A percentile compares a stretch with the other conserved stretches of the same genome.
Evolutionary conservation across 1,140 invertebrate genomes (phyloP).

Genomic region (Orius laevigatus): DNA sequence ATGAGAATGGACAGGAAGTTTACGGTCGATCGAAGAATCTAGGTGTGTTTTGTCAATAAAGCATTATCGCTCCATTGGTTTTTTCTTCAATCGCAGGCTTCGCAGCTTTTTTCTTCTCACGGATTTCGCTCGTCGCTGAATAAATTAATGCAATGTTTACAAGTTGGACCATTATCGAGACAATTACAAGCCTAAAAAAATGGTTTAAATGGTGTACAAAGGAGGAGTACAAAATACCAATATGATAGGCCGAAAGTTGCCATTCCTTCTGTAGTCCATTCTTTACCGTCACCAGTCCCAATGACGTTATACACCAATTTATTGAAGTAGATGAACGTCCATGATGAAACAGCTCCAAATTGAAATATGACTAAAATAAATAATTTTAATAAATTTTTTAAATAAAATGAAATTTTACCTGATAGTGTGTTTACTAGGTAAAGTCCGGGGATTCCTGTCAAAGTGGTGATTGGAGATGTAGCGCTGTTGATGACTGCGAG

Average conservation of each 20-base stretch:
- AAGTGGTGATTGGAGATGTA: conserved; percentile 50
- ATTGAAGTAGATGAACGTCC: conserved; percentile 56
- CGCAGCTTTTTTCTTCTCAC: conserved; percentile 40
- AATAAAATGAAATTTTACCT: conserved; percentile 36
- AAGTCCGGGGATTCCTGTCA: conserved; percentile 57
- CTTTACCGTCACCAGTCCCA: conserved; percentile 50
- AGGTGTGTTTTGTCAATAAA: conserved; percentile 36
- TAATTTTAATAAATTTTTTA: conserved; percentile 1
- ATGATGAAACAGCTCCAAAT: conserved; percentile 47
- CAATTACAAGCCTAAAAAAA: conserved; percentile 51
- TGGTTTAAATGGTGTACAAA: conserved; percentile 11
- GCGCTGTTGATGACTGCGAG: conserved; percentile 65
- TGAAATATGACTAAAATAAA: conserved; percentile 46
- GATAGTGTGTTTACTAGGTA: conserved; percentile 61
- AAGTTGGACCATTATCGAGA: conserved; percentile 48
- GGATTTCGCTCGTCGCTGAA: conserved; percentile 47
- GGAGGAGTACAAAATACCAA: conserved; percentile 35
- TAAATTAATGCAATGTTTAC: conserved; percentile 58
- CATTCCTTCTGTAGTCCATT: conserved; percentile 53
- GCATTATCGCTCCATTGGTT: conserved; percentile 67
- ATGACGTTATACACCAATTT: conserved; percentile 61
- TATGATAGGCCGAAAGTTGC: conserved; percentile 61
- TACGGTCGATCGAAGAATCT: too few species aligned
- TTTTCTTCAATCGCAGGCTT: conserved; percentile 61
- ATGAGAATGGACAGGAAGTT: too few species aligned